These are phyloP conservation scores for Myotis davidii DNA, from an alignment of 2,113 vertebrate genomes.

Conservation along the genomic window DNA sequence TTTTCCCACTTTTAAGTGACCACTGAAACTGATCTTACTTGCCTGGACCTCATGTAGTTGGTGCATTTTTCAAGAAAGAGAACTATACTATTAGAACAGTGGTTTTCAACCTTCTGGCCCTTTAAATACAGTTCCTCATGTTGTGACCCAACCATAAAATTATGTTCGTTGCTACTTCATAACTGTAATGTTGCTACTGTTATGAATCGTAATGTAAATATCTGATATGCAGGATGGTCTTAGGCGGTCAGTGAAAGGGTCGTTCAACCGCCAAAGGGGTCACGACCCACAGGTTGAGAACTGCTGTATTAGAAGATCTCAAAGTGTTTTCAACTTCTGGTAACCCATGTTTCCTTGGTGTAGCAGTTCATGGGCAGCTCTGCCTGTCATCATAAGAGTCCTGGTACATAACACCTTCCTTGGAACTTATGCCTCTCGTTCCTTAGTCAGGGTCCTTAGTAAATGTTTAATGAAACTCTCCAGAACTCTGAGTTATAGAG, in stretches of 20 bases:
- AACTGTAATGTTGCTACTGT: too few relatives aligned
- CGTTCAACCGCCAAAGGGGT: too few relatives aligned
- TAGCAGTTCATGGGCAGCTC: background rate
- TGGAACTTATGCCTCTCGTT: background rate
- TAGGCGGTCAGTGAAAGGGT: too few relatives aligned
- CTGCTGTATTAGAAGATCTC: background rate
- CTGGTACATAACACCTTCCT: background rate
- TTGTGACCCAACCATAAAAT: too few relatives aligned
- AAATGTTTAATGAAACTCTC: constrained; percentile 9
- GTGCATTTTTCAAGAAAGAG: background rate
- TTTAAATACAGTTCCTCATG: too few relatives aligned
- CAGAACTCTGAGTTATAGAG: background rate
- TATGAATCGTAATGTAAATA: too few relatives aligned
- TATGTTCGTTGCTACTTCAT: too few relatives aligned
- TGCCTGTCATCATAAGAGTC: background rate
- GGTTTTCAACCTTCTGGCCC: too few relatives aligned
- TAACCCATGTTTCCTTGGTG: background rate
- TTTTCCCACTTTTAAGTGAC: background rate
- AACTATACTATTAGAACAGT: background rate
- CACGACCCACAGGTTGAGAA: too few relatives aligned
- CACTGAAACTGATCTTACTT: background rate
- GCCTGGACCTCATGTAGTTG: background rate
- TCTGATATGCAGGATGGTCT: too few relatives aligned
- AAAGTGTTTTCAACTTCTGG: background rate
- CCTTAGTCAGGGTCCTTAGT: background rate